Evolutionary conservation across 2,113 vertebrate genomes (phyloP).

Genomic region (Cygnus buccinator): DNA sequence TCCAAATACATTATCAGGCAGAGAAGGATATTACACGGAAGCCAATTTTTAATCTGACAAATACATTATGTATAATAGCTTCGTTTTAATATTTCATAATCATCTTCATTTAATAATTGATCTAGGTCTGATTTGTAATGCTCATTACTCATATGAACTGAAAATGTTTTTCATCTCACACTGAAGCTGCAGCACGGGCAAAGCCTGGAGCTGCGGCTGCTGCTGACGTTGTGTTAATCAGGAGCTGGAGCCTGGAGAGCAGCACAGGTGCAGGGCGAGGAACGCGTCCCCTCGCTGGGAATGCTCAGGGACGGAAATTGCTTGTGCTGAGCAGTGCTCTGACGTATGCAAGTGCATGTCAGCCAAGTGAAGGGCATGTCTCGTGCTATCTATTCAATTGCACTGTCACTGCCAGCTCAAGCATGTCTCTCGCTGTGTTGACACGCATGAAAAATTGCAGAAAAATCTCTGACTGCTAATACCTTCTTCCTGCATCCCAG

Average conservation of each 20-base stretch:
- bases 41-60: conserved; percentile 24
- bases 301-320: not conserved
- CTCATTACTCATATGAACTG: conserved; percentile 27
- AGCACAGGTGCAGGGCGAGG: not conserved
- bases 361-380: not conserved
- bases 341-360: not conserved
- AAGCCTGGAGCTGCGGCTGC: rapidly evolving
- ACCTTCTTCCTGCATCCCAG: not conserved
- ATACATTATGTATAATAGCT: conserved; percentile 34
- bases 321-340: not conserved
- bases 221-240: not conserved
- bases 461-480: not conserved
- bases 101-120: conserved; percentile 51
- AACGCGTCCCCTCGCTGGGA: not conserved
- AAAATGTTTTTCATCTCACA: conserved; percentile 23
- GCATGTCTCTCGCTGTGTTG: not conserved
- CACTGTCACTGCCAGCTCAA: not conserved
- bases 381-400: not conserved
- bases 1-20: not conserved
- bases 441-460: not conserved
- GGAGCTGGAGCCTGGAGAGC: not conserved
- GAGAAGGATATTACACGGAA: not conserved
- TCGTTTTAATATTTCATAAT: conserved; percentile 60
- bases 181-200: not conserved
- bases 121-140: conserved; percentile 32